Evolutionary conservation across 2,888 invertebrate species (phyloP), one percentile per base, ranked within the genome.

Genomic region (Tryphoninae sp.): DNA sequence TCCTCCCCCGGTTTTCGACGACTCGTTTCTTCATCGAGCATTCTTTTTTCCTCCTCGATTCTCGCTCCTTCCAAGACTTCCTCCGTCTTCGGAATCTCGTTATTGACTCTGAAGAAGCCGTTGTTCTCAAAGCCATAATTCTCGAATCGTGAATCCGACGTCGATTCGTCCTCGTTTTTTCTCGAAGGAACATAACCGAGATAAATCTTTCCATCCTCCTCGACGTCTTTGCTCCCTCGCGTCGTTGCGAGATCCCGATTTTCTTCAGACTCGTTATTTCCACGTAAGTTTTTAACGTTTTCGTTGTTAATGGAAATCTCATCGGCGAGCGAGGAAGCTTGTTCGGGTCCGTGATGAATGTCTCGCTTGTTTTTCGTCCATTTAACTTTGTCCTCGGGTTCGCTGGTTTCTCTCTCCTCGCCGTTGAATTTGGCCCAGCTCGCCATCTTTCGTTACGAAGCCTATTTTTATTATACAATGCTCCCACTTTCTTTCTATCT

Each of bases 371-470:
- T 55, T 8, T 55, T 55, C 55, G 22, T 55, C 81, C 77, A 82
- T 1, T 83, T 82, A 62, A 85, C 82, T 16, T 82, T 74, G 9
- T 58, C 65, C 53, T 65, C 73, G 23, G 33, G 62, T 67, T 49
- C 58, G 13, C 65, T 16, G 55, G 16, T 19, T 19, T 55, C 61
- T 51, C 62, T 62, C 72, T 84, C 78, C 75, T 87, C 88, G 11
- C 90, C 88, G 79, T 89, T 90, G 79, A 89, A 89, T 80, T 88
- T 89, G 69, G 86, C 85, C 91, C 91, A 90, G 78, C 90, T 89
- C 82, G 91, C 90, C 91, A 91, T 91, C 64, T 81, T 87, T 62
- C 19, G 13, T 68, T 16, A 49, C 19, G 2, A 13, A 16, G 45
- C 8, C 13, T 11, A 6, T 49, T 4, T 65, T 64, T 49, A 22